phyloP scores from a whole-genome alignment of 2,797 vertebrate genomes.

The Melanotaenia trifasciata region DNA sequence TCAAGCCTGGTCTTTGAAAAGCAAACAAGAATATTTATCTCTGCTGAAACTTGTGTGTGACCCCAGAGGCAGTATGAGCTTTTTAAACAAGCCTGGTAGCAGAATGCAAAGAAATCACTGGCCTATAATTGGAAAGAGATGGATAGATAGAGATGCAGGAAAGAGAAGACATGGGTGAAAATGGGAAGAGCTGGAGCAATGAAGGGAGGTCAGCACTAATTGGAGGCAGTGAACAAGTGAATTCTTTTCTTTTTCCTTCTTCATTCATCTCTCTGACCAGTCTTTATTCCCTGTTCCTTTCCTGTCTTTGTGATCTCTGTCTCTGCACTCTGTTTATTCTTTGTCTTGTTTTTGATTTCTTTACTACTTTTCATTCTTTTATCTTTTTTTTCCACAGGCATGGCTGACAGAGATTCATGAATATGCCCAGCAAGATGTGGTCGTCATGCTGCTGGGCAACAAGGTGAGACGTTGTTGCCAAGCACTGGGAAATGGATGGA shows the following conservation, averaged over 20 bases:
- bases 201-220: slow-evolving; percentile 19
- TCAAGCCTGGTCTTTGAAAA: neutral
- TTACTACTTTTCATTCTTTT: slow-evolving; percentile 14
- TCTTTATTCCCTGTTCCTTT: slow-evolving; percentile 12
- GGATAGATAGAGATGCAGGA: neutral
- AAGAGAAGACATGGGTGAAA: neutral
- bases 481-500: slow-evolving; percentile 30
- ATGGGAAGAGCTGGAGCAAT: neutral
- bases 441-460: slow-evolving; percentile 95
- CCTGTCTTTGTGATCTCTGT: neutral
- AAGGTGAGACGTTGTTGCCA: slow-evolving; percentile 84
- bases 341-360: slow-evolving; percentile 7
- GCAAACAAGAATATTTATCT: neutral
- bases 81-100: slow-evolving; percentile 34
- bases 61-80: slow-evolving; percentile 15
- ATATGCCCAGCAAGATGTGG: slow-evolving; percentile 92
- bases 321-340: neutral
- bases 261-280: slow-evolving; percentile 30
- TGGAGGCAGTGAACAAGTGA: slow-evolving; percentile 30
- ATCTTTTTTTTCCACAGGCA: slow-evolving; percentile 75
- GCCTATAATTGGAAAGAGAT: slow-evolving; percentile 47
- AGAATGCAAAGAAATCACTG: slow-evolving; percentile 18
- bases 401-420: slow-evolving; percentile 96
- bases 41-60: neutral
- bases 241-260: slow-evolving; percentile 35